phyloP scores from a whole-genome alignment of 2,888 invertebrate species.

The Axea sp. region DNA sequence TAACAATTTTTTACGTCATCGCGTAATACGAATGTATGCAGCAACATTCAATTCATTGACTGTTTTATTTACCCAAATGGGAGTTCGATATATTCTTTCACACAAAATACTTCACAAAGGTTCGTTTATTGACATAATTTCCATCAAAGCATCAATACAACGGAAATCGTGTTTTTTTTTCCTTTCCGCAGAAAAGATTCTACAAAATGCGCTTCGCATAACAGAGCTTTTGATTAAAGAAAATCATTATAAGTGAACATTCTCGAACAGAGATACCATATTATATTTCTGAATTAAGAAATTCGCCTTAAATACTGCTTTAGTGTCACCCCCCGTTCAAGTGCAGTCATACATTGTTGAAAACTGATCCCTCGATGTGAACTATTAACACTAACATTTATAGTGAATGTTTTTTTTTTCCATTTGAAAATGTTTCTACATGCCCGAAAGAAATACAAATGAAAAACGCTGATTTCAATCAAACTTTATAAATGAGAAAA shows the following conservation, averaged over 20 bases:
- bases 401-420: conserved; percentile 2
- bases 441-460: conserved; percentile 36
- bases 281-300: too few relatives aligned
- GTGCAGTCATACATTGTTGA: neutral
- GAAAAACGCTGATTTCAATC: conserved; percentile 55
- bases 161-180: neutral
- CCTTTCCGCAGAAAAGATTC: too few relatives aligned
- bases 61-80: conserved; percentile 27
- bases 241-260: too few relatives aligned
- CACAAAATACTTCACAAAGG: conserved; percentile 8
- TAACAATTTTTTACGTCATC: conserved; percentile 8
- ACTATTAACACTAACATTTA: conserved; percentile 45
- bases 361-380: conserved; percentile 29
- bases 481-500: conserved; percentile 57
- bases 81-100: conserved; percentile 37
- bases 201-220: too few relatives aligned
- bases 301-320: conserved; percentile 4
- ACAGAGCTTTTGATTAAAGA: too few relatives aligned
- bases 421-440: conserved; percentile 27
- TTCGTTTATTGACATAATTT: too few relatives aligned
- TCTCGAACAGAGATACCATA: too few relatives aligned
- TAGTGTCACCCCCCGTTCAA: neutral
- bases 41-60: too few relatives aligned
- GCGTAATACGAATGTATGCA: too few relatives aligned
- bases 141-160: too few relatives aligned